Conservation (phyloP, 2,888 invertebrate species). For the Acleris sparsana region DNA sequence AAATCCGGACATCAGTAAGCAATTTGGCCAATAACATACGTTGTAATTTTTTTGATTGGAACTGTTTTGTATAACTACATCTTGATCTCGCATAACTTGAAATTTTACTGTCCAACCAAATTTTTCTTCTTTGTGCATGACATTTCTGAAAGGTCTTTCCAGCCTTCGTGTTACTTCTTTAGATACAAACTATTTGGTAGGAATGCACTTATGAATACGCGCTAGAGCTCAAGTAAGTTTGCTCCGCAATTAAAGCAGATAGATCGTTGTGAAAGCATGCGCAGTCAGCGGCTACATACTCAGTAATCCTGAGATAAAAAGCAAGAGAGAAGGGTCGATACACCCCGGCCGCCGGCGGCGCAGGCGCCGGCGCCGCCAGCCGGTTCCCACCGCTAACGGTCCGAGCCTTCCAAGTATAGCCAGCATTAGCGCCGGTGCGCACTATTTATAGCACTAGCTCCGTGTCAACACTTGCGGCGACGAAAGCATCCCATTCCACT, state of each 20-base stretch:
- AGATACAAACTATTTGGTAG: constrained; percentile 1
- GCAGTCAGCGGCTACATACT: constrained; percentile 32
- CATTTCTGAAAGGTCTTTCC: constrained; percentile 3
- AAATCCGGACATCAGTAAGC: constrained; percentile 2
- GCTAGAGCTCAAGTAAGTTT: not conserved
- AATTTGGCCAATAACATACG: constrained; percentile 18
- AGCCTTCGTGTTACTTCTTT: constrained; percentile 1
- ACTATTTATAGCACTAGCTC: constrained; percentile 64
- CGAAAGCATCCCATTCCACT: constrained; percentile 12
- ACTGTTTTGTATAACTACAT: too few species aligned
- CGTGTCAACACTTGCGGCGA: constrained; percentile 40
- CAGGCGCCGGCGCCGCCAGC: constrained; percentile 57
- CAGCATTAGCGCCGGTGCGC: constrained; percentile 55
- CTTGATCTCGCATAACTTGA: too few species aligned
- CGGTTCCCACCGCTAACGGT: constrained; percentile 67
- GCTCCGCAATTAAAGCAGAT: constrained; percentile 21
- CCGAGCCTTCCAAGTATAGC: constrained; percentile 67
- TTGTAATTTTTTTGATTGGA: not conserved
- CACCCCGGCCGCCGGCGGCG: constrained; percentile 46
- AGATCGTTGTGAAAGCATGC: constrained; percentile 31
- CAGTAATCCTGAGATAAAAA: constrained; percentile 41
- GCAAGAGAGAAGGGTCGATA: constrained; percentile 62
- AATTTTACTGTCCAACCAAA: too few species aligned
- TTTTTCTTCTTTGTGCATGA: not conserved
- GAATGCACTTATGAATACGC: not conserved